A percentile compares a stretch with the other conserved stretches of the same genome.
Conservation (phyloP, 2,113 vertebrate genomes). For the Morone chrysops region DNA sequence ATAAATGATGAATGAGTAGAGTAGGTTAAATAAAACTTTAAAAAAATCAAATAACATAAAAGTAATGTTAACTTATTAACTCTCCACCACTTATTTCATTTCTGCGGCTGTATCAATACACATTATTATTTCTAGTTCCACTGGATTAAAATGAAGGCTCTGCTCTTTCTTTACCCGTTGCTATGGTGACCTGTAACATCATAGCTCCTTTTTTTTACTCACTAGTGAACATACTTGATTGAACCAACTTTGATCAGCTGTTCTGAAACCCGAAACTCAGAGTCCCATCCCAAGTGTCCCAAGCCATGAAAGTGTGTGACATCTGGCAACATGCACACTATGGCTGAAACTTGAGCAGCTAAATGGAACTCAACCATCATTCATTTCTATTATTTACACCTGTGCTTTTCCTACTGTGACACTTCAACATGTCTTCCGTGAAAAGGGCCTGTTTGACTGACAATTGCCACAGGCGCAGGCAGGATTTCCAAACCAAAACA, state of each 20-base stretch:
- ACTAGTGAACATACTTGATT: neutral
- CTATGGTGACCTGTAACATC: neutral
- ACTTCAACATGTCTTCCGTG: conserved; percentile 7
- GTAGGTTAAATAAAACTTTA: neutral
- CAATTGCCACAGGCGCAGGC: conserved; percentile 21
- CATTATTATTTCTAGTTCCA: neutral
- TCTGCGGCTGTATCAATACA: neutral
- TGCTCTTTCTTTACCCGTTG: neutral
- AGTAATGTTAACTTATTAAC: neutral
- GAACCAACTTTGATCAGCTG: conserved; percentile 12
- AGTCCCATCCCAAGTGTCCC: neutral
- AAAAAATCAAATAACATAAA: no score
- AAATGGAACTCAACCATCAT: conserved; percentile 17
- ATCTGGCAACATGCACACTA: neutral
- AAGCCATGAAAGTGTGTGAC: neutral
- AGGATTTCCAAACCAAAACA: conserved; percentile 19
- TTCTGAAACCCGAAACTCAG: conserved; percentile 3
- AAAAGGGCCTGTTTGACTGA: conserved; percentile 40
- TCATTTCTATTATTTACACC: conserved; percentile 3
- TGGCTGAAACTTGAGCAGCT: conserved; percentile 1
- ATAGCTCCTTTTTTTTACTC: neutral
- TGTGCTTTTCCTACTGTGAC: conserved; percentile 11
- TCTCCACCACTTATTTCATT: no score
- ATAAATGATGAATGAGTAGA: neutral
- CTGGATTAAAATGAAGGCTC: neutral